Base-by-base conservation (phyloP, 1,140 invertebrate genomes). In the Cydia pomonella region DNA sequence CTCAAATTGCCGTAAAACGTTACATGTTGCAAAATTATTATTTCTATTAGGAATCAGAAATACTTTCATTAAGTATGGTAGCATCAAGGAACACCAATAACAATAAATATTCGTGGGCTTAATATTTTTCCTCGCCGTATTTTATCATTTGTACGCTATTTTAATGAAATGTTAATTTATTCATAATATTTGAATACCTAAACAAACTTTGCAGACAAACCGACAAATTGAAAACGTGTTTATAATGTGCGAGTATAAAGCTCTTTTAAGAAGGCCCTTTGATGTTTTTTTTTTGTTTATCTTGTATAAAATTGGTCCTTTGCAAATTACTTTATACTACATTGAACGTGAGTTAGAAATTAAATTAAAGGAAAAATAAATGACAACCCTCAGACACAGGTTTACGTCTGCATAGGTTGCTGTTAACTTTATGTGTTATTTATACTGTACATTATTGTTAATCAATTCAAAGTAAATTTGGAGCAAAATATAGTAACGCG, bases 271-370 rank as follows among this genome's bases (percentile, higher is more conserved):
- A 59, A 69, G n/a, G 41, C 64, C 16, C 64, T 69, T 69, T 69
- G 64, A 69, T 69, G 64, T 69, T 69, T 69, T 59, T 69, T 69
- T 59, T 69, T 38, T 69, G 29, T 69, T 69, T 69, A n/a, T 69
- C 64, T 69, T 38, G 64, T 69, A 33, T 18, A 29, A 69, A 69
- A 69, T 69, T 69, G 64, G 27, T 13, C 29, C 27, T 33, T 64
- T 64, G 63, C 18, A 69, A 69, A 69, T 69, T 69, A n/a, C 12
- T 29, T 29, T 33, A 13, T n/a, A 13, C 27, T 66, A 29, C 27
- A 69, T 69, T 69, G n/a, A 69, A 69, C 27, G 13, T 33, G 29
- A 33, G n/a, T 50, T 21, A 18, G 64, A 64, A 64, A 33, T 9
- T 59, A 9, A 59, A 59, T 59, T 59, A 23, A 59, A 10, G 53